Base-by-base conservation (phyloP, 2,888 invertebrate genomes). In the Laothoe populi region DNA sequence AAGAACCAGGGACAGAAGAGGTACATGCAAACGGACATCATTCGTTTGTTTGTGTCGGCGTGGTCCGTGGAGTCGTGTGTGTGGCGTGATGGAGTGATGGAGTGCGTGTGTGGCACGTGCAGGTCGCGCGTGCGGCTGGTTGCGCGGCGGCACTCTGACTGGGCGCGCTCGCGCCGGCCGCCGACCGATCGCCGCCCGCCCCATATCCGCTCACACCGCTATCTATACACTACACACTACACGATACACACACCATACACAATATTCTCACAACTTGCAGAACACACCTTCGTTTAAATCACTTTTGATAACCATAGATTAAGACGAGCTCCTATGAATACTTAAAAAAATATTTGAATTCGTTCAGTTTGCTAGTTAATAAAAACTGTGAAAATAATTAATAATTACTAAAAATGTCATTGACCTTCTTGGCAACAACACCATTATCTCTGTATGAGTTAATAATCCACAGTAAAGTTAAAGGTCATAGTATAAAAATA, bases 1-100 rank as follows among this genome's bases (percentile, higher is more conserved):
- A 95, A 90, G 81, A 95, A 91, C 95, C 95, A 95, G 79, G 95
- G 95, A 77, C 94, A 94, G 77, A 95, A 92, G 79, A 95, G 92
- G 85, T 95, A 94, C 89, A 95, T 93, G 82, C 95, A 95, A 83
- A 94, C 90, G 74, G 92, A 88, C 92, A 93, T 93, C 77, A 80
- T 91, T 79, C 72, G 71, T 72, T 68, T 76, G 71, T 78, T 77
- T 72, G 66, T 71, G 62, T 70, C 68, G 67, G 73, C 63, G 72
- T 68, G 74, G 66, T 73, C 75, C 70, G 67, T 68, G 72, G 81
- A 10, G 38, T 5, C 38, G 38, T 13, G 8, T 5, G 31, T 73
- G 66, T 70, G 77, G 75, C 71, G 72, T 71, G 74, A 73, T 74
- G 82, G 81, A 82, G 88, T 89, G 84, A 90, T 84, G 82, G 82